phyloP scores from a whole-genome alignment of 2,113 vertebrate genomes.

The Melanocharis versteri region DNA sequence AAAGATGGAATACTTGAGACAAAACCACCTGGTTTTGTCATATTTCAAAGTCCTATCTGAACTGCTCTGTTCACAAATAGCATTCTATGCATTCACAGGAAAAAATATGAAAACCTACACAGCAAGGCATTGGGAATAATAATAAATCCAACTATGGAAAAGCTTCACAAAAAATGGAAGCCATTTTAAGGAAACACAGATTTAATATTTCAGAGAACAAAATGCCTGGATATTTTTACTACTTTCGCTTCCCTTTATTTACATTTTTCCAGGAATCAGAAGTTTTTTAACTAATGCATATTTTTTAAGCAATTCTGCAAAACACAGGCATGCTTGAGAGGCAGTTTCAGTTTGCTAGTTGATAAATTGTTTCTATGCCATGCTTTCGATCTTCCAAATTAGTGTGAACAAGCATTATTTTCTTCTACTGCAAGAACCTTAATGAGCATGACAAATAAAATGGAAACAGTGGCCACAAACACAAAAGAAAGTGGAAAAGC shows the following conservation, averaged over 20 bases:
- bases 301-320: not conserved
- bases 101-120: not conserved
- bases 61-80: not conserved
- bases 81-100: not conserved
- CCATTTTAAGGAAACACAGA: not conserved
- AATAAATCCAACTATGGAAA: not conserved
- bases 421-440: not conserved
- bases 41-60: not conserved
- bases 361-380: not conserved
- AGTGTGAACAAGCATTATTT: not conserved
- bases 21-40: not conserved
- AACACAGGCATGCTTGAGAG: not conserved
- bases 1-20: not conserved
- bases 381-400: not conserved
- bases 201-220: not conserved
- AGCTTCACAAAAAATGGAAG: not conserved
- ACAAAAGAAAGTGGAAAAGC: not conserved
- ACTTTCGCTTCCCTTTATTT: not conserved
- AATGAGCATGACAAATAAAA: not conserved
- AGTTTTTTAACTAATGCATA: not conserved
- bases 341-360: not conserved
- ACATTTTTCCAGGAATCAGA: not conserved
- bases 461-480: not conserved
- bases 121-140: not conserved
- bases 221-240: not conserved